Percentiles rank a stretch among this genome's conserved stretches.
Evolutionary conservation across 2,888 invertebrate species (phyloP).

Genomic region (Rutpela maculata): DNA sequence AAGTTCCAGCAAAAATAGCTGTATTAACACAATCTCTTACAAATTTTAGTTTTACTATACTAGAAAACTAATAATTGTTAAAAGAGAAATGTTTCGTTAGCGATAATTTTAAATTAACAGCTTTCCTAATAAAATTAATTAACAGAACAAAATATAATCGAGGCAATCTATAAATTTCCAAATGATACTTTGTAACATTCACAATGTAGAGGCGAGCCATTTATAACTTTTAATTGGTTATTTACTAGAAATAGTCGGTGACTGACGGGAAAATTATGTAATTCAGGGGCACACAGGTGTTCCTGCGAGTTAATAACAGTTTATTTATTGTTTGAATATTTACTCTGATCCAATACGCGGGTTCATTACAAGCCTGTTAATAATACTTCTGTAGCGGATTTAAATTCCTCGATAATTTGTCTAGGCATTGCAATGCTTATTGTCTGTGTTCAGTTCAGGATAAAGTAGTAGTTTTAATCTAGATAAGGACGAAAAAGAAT

Average conservation of each 20-base stretch:
- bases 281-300: constrained; percentile 36
- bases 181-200: constrained; percentile 22
- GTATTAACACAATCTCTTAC: no score
- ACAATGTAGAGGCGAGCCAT: constrained; percentile 29
- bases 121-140: constrained; percentile 15
- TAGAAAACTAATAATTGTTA: no score
- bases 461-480: neutral
- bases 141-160: constrained; percentile 21
- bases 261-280: constrained; percentile 24
- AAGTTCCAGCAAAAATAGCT: no score
- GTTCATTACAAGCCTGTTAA: neutral
- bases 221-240: constrained; percentile 42
- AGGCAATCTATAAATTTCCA: constrained; percentile 32
- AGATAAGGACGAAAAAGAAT: neutral
- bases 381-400: constrained; percentile 1
- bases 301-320: constrained; percentile 23
- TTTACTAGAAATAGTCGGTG: constrained; percentile 29
- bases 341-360: constrained; percentile 11
- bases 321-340: constrained; percentile 28
- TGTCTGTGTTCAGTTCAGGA: neutral
- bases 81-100: neutral
- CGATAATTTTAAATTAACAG: neutral
- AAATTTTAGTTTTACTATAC: no score
- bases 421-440: neutral
- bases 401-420: neutral